Conservation (phyloP, 2,113 vertebrate genomes). For the Pogonocichla stellata region DNA sequence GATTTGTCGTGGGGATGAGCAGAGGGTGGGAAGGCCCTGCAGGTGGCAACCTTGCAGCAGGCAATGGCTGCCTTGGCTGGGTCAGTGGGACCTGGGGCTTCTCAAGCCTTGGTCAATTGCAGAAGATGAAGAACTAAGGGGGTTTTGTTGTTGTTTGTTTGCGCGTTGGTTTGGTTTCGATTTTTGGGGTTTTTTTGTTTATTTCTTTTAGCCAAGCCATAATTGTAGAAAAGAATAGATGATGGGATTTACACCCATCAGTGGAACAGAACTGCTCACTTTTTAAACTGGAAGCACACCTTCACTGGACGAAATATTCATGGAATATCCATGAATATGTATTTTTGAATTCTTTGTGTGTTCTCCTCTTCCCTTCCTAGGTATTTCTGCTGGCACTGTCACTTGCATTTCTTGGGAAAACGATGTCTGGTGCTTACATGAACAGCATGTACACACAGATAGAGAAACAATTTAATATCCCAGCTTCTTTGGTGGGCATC, state of each 20-base stretch:
- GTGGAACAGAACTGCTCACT: neutral
- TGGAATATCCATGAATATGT: neutral
- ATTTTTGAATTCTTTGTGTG: neutral
- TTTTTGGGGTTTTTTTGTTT: too few relatives aligned
- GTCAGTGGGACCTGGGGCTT: neutral
- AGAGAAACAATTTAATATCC: conserved; percentile 81
- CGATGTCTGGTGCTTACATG: conserved; percentile 76
- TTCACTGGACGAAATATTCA: neutral
- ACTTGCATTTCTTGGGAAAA: conserved; percentile 76
- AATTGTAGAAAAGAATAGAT: neutral
- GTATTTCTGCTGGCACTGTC: conserved; percentile 77
- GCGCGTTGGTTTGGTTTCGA: too few relatives aligned
- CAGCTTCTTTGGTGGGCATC: conserved; percentile 76
- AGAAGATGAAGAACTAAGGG: neutral
- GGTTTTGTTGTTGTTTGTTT: neutral
- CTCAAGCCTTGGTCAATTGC: neutral
- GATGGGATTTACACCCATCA: neutral
- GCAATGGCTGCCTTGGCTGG: neutral
- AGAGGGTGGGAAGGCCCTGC: neutral
- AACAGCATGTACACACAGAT: conserved; percentile 83
- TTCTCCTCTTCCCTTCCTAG: conserved; percentile 53
- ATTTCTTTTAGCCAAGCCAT: too few relatives aligned
- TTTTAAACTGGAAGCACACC: neutral
- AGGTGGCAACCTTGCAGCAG: conserved; percentile 52
- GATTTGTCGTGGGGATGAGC: neutral